These are phyloP conservation scores for Piscicola geometra DNA, from an alignment of 2,888 invertebrate genomes.

Conservation along the genomic window DNA sequence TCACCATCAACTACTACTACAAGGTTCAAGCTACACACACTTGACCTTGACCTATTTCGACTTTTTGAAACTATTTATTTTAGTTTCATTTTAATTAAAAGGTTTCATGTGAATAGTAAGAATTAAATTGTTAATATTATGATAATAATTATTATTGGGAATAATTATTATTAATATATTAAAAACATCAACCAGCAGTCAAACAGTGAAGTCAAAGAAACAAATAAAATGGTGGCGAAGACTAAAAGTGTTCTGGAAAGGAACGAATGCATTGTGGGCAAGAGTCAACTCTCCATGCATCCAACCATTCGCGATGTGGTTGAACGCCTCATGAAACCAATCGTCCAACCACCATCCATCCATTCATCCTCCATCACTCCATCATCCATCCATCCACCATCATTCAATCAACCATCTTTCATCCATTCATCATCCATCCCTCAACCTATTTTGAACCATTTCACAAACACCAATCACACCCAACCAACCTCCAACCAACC, in stretches of 20 bases:
- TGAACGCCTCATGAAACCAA: background rate
- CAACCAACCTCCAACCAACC: background rate
- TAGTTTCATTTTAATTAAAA: no score
- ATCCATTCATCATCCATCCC: background rate
- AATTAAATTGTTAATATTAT: background rate
- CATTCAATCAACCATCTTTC: background rate
- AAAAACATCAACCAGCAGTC: no score
- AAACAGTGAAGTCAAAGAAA: background rate
- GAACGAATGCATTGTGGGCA: background rate
- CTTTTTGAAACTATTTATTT: no score
- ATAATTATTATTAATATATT: no score
- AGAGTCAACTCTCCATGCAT: background rate
- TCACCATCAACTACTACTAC: background rate
- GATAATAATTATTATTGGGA: no score
- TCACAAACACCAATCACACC: background rate
- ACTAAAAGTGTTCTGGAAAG: background rate
- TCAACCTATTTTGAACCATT: background rate
- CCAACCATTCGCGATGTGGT: background rate
- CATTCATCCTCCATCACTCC: background rate
- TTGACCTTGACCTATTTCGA: background rate
- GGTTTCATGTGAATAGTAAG: background rate
- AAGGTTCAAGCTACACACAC: background rate
- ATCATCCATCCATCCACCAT: background rate
- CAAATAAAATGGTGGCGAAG: background rate
- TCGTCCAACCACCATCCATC: background rate